Evolutionary conservation across 2,113 vertebrate genomes (phyloP), one percentile per base, ranked within the genome.

Genomic region (Scytalopus superciliaris): DNA sequence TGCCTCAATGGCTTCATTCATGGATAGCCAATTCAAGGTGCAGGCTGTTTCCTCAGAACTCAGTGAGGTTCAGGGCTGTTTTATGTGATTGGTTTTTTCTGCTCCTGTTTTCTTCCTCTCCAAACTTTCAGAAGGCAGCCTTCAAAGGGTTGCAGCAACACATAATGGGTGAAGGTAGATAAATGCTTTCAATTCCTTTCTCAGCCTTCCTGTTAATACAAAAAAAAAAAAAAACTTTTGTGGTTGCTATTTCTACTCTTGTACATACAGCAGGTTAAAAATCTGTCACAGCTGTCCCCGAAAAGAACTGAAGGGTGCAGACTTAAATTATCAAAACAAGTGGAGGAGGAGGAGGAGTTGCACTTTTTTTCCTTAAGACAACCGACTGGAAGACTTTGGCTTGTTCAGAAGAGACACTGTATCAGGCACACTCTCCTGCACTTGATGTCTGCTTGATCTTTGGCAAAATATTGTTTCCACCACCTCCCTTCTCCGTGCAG

Each of bases 1-100:
- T 59, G 12, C 7, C 21, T 39, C 9, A 3, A 4, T 31, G 3
- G 5, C 55, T 70, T 45, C 2, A 1, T 4, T 37, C 11, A 0
- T 44, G 1, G 30, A 1, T 63, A 31, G 6, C 14, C 23, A 33
- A 57, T 59, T 69, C 35, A 3, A 19, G n/a, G 4, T 56, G 18
- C 57, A n/a, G 28, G 2, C 47, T 14, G 7, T 67, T 62, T 30
- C 19, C 10, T 64, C 62, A 37, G 9, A 77, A 47, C 25, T 59
- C 50, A 1, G 2, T 22, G 47, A 35, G 19, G 7, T 75, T 59
- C 24, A 42, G 47, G 35, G 14, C 28, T 69, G 21, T 1, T 49
- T 33, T 14, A 7, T 6, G 4, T 19, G 4, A 7, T 69, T 57
- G 4, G 4, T 35, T 24, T 17, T 45, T 91, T 60, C n/a, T 55